Conservation (phyloP, 2,113 vertebrate genomes). For the Gavia stellata region DNA sequence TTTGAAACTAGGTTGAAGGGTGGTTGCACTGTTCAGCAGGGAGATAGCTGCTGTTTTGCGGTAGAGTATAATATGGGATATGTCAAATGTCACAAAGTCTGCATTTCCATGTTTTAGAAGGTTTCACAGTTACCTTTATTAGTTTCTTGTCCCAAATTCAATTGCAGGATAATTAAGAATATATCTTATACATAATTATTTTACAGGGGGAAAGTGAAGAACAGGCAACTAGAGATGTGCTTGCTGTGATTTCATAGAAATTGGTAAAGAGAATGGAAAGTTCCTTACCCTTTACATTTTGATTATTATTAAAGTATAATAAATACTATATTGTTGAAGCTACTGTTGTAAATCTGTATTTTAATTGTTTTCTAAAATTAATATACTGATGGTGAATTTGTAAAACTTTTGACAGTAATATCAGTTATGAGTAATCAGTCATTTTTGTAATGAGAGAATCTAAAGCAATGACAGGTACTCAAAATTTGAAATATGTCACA, state of each 20-base stretch:
- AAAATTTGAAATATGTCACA: neutral
- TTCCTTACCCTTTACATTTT: neutral
- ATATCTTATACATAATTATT: neutral
- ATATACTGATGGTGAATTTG: neutral
- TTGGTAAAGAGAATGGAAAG: neutral
- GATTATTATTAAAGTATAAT: neutral
- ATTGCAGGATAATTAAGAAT: neutral
- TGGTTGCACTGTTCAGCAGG: neutral
- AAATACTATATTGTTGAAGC: neutral
- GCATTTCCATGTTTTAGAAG: neutral
- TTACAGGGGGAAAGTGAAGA: neutral
- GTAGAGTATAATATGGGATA: neutral
- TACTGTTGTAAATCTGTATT: neutral
- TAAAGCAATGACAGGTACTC: neutral
- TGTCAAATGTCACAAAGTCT: neutral
- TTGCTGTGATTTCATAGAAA: neutral
- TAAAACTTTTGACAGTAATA: neutral
- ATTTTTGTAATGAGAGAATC: neutral
- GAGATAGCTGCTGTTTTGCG: neutral
- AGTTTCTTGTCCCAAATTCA: neutral
- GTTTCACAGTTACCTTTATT: neutral
- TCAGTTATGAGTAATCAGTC: neutral
- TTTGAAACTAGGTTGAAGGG: neutral
- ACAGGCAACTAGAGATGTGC: neutral
- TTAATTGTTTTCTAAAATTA: neutral